A percentile compares a stretch with the other conserved stretches of the same genome.
phyloP scores from a whole-genome alignment of 2,797 vertebrate genomes.

The Poeciliopsis infans region DNA sequence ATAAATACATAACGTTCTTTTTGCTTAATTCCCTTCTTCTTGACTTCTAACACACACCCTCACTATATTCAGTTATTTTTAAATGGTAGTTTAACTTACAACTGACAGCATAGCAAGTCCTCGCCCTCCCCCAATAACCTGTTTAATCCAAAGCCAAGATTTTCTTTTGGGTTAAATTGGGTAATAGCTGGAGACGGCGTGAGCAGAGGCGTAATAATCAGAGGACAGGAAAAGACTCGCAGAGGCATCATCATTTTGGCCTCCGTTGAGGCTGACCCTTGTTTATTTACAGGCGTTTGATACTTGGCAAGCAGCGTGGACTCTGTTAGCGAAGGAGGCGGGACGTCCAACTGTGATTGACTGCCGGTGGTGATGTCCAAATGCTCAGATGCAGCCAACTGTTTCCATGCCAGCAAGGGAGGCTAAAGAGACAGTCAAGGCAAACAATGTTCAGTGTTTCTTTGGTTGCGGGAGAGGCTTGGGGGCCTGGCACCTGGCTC shows the following conservation, averaged over 20 bases:
- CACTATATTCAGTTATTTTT: constrained; percentile 9
- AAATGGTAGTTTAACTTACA: constrained; percentile 12
- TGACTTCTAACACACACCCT: constrained; percentile 3
- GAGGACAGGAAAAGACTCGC: constrained; percentile 60
- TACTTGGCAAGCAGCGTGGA: constrained; percentile 68
- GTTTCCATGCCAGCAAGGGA: constrained; percentile 58
- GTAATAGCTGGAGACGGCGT: constrained; percentile 31
- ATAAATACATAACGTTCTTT: background rate
- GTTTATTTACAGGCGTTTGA: constrained; percentile 70
- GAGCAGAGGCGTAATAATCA: constrained; percentile 50
- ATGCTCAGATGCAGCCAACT: constrained; percentile 67
- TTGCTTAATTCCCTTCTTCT: background rate
- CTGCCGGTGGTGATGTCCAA: constrained; percentile 66
- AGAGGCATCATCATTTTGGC: constrained; percentile 62
- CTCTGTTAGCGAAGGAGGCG: constrained; percentile 54
- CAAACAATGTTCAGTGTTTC: constrained; percentile 45
- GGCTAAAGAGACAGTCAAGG: constrained; percentile 26
- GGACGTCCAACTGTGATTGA: constrained; percentile 65
- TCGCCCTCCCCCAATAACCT: background rate
- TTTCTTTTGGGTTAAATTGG: constrained; percentile 35
- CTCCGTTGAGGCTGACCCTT: constrained; percentile 50
- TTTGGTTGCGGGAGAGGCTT: constrained; percentile 12
- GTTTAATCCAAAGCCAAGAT: constrained; percentile 37
- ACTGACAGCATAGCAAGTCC: constrained; percentile 26
- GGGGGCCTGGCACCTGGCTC: background rate